Conservation (phyloP, 2,113 vertebrate species). For the Grammomys dolichurus region DNA sequence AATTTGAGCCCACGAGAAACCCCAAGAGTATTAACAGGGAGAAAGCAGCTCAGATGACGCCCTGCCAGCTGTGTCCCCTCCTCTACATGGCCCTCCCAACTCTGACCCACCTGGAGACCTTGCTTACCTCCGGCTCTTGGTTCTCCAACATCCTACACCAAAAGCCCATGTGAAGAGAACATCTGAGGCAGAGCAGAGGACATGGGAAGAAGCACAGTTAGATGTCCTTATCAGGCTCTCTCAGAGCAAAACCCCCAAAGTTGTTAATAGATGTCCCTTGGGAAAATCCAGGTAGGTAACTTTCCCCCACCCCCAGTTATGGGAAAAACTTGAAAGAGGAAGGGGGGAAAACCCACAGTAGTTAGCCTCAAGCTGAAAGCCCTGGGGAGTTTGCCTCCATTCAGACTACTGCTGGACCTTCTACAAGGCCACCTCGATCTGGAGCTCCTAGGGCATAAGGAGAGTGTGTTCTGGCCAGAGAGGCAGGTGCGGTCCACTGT, state of each 20-base stretch:
- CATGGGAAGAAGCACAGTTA: conserved; percentile 1
- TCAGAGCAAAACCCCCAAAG: conserved; percentile 56
- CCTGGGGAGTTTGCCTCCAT: neutral
- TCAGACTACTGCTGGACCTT: neutral
- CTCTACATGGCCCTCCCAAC: neutral
- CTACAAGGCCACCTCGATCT: neutral
- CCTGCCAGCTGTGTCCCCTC: neutral
- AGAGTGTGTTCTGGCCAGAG: neutral
- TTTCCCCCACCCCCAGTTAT: neutral
- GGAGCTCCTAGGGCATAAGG: neutral
- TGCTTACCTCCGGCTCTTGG: conserved; percentile 93
- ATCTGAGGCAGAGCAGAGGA: conserved; percentile 79
- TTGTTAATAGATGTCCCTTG: neutral
- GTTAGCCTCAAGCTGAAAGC: neutral
- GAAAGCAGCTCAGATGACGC: neutral
- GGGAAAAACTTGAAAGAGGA: conserved; percentile 42
- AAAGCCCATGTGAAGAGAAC: conserved; percentile 78
- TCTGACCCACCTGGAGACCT: neutral
- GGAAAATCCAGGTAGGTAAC: conserved; percentile 45
- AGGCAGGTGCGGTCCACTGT: neutral
- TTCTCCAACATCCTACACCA: conserved; percentile 92
- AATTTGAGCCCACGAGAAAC: neutral
- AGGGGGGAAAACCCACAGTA: neutral
- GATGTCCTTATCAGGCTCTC: neutral
- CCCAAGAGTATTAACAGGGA: neutral